Evolutionary conservation across 2,797 vertebrate genomes (phyloP).

Genomic region (Graptemys geographica): DNA sequence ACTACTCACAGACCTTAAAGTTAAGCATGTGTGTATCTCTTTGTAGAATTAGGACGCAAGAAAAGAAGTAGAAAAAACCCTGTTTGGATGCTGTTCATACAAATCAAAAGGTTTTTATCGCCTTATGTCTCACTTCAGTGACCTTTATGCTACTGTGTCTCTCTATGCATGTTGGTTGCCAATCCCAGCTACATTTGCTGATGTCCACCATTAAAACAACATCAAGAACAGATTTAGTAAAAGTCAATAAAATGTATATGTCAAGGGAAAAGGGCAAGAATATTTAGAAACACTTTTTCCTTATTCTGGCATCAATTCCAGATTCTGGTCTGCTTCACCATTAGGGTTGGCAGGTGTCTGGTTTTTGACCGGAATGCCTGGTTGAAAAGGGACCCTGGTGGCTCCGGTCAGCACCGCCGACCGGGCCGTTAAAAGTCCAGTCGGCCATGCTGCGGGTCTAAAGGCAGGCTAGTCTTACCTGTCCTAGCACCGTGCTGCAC

Average conservation of each 20-base stretch:
- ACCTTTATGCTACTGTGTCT: background rate
- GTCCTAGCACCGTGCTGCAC: too few relatives aligned
- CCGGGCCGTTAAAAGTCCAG: too few relatives aligned
- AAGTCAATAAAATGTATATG: background rate
- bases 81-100: background rate
- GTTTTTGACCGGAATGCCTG: too few relatives aligned
- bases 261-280: background rate
- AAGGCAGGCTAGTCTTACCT: too few relatives aligned
- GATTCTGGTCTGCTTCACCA: background rate
- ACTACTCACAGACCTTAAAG: background rate
- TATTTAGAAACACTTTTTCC: background rate
- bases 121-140: slow-evolving; percentile 35
- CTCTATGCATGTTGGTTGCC: background rate
- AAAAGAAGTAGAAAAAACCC: background rate
- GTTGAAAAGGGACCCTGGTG: too few relatives aligned
- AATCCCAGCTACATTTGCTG: background rate
- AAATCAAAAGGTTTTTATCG: background rate
- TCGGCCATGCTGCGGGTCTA: too few relatives aligned
- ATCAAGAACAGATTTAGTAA: background rate
- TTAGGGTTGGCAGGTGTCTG: too few relatives aligned
- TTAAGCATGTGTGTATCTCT: background rate
- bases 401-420: too few relatives aligned
- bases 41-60: background rate
- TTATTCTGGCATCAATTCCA: background rate
- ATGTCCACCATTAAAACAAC: background rate